These are phyloP conservation scores for Steinernema feltiae DNA, from an alignment of 1,140 invertebrate genomes.

Conservation along the genomic window DNA sequence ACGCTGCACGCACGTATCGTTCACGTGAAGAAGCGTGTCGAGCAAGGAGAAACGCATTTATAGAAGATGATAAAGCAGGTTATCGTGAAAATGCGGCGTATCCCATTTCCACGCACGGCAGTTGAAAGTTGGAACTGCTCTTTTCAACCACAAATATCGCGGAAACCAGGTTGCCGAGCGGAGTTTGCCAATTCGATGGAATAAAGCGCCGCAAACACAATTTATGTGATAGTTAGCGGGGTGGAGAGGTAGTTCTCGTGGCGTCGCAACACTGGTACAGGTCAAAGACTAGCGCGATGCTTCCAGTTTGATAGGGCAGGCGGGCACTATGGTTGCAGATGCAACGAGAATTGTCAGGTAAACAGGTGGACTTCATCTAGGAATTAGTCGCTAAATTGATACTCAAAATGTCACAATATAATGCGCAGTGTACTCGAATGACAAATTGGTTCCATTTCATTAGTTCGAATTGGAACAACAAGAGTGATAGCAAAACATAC, in stretches of 20 bases:
- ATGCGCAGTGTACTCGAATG: no score
- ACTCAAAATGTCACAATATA: no score
- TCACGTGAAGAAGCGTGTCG: neutral
- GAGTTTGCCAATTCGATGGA: neutral
- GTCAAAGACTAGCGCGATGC: neutral
- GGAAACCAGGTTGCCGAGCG: neutral
- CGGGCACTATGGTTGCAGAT: no score
- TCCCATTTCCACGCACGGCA: neutral
- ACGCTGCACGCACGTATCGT: no score
- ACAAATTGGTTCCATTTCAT: no score
- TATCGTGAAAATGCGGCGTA: conserved; percentile 3
- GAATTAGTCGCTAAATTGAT: no score
- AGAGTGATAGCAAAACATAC: no score
- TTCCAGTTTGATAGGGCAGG: neutral
- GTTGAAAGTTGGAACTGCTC: neutral
- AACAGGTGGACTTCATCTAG: no score
- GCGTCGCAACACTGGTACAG: neutral
- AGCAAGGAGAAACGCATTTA: neutral
- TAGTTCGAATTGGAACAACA: no score
- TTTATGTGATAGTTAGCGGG: neutral
- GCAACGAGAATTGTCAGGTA: no score
- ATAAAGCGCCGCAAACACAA: neutral
- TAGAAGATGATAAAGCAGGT: neutral
- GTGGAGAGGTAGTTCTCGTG: neutral
- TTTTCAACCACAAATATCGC: neutral